A percentile compares a stretch with the other conserved stretches of the same genome.
Conservation (phyloP, 2,113 vertebrate genomes). For the Monarcha castaneiventris region DNA sequence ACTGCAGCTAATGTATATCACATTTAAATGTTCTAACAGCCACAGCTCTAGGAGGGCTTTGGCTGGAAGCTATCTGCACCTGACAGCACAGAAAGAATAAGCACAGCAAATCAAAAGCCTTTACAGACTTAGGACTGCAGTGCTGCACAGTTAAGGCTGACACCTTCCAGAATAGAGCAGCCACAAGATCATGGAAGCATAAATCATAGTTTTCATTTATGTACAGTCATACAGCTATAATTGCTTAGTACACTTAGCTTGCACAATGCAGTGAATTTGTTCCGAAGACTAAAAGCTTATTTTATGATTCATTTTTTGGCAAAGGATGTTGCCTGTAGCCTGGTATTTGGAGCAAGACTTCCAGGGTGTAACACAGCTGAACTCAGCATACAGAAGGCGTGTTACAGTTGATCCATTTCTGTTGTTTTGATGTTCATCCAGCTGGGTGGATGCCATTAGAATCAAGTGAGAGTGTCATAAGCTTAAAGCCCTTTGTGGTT, state of each 20-base stretch:
- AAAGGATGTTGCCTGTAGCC: background rate
- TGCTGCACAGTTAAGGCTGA: background rate
- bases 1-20: background rate
- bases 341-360: background rate
- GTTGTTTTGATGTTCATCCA: background rate
- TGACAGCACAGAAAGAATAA: background rate
- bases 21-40: background rate
- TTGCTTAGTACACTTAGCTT: background rate
- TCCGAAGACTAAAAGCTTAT: background rate
- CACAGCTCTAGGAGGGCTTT: background rate
- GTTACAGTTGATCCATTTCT: background rate
- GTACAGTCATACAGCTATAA: background rate
- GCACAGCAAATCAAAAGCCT: background rate
- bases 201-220: background rate
- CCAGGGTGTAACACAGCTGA: background rate
- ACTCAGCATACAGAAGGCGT: background rate
- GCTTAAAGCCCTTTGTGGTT: background rate
- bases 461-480: background rate
- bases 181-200: background rate
- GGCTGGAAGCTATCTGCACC: background rate
- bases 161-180: background rate
- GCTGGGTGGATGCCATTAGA: background rate
- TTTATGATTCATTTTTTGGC: background rate
- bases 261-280: background rate
- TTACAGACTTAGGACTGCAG: background rate